phyloP scores from a whole-genome alignment of 1,140 invertebrate species.

The Phocides pigmalion region DNA sequence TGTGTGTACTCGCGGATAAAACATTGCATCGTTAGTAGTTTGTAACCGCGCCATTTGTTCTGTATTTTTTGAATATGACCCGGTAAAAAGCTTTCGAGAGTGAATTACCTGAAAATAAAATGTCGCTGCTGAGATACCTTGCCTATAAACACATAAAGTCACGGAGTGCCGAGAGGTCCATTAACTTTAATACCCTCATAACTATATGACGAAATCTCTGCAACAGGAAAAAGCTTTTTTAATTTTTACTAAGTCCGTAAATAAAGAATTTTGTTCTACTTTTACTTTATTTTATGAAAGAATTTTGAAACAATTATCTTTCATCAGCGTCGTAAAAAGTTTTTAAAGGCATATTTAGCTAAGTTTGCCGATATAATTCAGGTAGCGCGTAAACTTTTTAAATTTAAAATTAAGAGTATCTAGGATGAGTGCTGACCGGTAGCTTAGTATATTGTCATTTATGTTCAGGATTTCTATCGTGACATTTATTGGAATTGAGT shows the following conservation, averaged over 20 bases:
- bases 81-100: constrained; percentile 5
- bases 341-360: constrained; percentile 17
- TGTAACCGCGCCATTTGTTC: not conserved
- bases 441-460: too few relatives aligned
- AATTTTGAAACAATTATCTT: constrained; percentile 28
- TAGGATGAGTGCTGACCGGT: too few relatives aligned
- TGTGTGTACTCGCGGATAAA: not conserved
- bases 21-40: not conserved
- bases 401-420: not conserved
- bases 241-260: constrained; percentile 42
- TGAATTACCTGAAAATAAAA: constrained; percentile 45
- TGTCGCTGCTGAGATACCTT: constrained; percentile 43
- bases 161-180: constrained; percentile 50
- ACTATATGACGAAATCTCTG: constrained; percentile 66
- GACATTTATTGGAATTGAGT: too few relatives aligned
- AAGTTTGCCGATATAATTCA: constrained; percentile 11
- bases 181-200: constrained; percentile 72
- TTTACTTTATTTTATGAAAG: constrained; percentile 18
- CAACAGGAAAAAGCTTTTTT: constrained; percentile 69
- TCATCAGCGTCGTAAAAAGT: constrained; percentile 11
- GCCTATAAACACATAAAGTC: constrained; percentile 57
- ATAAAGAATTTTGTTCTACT: constrained; percentile 17
- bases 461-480: too few relatives aligned
- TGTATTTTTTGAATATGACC: not conserved
- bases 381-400: constrained; percentile 2